These are phyloP conservation scores for Erebia palarica DNA, from an alignment of 2,888 invertebrate genomes.

Conservation along the genomic window DNA sequence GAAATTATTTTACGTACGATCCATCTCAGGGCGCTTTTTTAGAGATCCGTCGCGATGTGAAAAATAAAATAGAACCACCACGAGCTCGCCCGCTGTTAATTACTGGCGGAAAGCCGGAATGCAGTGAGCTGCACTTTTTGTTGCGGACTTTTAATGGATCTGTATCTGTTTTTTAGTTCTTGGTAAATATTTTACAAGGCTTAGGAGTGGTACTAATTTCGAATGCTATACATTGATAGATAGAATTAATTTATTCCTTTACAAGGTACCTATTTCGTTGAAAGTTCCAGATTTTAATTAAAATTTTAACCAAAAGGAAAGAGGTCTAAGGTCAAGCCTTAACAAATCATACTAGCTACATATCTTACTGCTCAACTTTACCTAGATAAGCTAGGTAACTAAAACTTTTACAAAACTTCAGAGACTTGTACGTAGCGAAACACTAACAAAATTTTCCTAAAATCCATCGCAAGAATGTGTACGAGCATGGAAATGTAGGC, in stretches of 20 bases:
- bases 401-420: no score
- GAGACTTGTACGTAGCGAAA: background rate
- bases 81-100: constrained; percentile 36
- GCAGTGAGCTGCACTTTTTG: constrained; percentile 31
- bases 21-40: constrained; percentile 27
- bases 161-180: constrained; percentile 20
- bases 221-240: background rate
- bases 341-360: no score
- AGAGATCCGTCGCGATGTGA: constrained; percentile 31
- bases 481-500: constrained; percentile 56
- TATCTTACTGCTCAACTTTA: no score
- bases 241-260: no score
- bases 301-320: background rate
- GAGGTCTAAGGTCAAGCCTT: no score
- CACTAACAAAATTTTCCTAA: background rate
- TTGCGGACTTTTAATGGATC: constrained; percentile 35
- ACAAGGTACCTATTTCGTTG: background rate
- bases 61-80: constrained; percentile 28
- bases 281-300: background rate
- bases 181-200: background rate
- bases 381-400: background rate
- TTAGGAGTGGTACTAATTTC: background rate
- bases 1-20: constrained; percentile 19
- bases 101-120: constrained; percentile 40
- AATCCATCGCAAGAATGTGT: background rate